These are phyloP conservation scores for Enteromius thamalakanensis DNA, from an alignment of 2,797 vertebrate genomes.

Conservation along the genomic window DNA sequence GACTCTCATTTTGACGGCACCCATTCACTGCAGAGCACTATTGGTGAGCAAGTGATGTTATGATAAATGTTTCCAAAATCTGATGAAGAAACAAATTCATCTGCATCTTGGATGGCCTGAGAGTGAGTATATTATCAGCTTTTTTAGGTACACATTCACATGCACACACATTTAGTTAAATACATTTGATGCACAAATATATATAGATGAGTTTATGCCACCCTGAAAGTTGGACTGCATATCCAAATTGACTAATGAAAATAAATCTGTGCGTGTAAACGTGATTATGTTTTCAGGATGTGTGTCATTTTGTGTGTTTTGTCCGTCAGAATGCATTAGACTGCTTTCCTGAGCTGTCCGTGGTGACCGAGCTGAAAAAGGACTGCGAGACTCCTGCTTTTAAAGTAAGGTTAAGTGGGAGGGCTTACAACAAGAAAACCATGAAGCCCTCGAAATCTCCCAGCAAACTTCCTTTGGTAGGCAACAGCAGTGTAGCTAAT, in stretches of 20 bases:
- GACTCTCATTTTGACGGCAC: not conserved
- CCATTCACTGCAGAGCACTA: not conserved
- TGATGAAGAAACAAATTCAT: not conserved
- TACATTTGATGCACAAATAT: not conserved
- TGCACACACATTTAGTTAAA: not conserved
- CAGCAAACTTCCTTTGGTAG: slow-evolving; percentile 88
- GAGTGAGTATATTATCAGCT: not conserved
- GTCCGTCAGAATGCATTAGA: slow-evolving; percentile 88
- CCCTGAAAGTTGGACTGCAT: not conserved
- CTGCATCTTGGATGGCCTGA: not conserved
- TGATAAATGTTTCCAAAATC: not conserved
- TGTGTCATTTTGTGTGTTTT: not conserved
- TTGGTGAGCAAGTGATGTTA: not conserved
- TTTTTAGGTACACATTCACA: not conserved
- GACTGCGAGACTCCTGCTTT: slow-evolving; percentile 85
- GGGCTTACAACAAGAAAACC: slow-evolving; percentile 95
- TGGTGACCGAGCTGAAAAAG: slow-evolving; percentile 87
- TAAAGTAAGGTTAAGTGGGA: slow-evolving; percentile 95
- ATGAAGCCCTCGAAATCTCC: slow-evolving; percentile 90
- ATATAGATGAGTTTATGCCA: not conserved
- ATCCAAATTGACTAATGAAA: not conserved
- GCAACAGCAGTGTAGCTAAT: slow-evolving; percentile 43
- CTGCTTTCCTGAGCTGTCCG: slow-evolving; percentile 93
- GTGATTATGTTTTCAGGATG: not conserved
- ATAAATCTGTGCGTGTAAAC: not conserved